Evolutionary conservation across 2,888 invertebrate species (phyloP).

Genomic region (Cataglyphis livida): DNA sequence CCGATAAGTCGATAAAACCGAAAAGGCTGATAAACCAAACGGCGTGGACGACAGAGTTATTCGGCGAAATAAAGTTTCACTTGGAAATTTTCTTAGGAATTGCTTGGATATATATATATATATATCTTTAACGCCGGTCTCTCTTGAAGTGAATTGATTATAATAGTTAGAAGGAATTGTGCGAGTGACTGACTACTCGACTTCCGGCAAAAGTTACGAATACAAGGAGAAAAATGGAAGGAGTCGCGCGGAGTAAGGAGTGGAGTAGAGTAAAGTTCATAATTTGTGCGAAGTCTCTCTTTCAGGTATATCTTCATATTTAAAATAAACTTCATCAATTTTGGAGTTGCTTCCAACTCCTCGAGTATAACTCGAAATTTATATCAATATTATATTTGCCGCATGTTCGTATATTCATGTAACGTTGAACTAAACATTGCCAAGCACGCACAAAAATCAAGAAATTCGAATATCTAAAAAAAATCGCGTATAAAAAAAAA

Average conservation of each 20-base stretch:
- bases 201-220: constrained; percentile 4
- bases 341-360: neutral
- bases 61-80: constrained; percentile 12
- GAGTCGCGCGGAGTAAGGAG: neutral
- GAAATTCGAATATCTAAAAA: neutral
- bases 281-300: constrained; percentile 34
- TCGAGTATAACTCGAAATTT: neutral
- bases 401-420: neutral
- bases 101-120: neutral
- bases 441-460: neutral
- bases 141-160: constrained; percentile 27
- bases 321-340: constrained; percentile 15
- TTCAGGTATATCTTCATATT: constrained; percentile 35
- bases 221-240: constrained; percentile 11
- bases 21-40: constrained; percentile 35
- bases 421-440: neutral
- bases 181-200: constrained; percentile 35
- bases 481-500: neutral
- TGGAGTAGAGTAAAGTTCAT: constrained; percentile 27
- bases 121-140: constrained; percentile 2
- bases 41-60: neutral
- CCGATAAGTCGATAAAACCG: constrained; percentile 32
- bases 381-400: constrained; percentile 19
- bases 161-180: constrained; percentile 30
- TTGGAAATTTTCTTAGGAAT: constrained; percentile 26